Conservation (phyloP, 2,797 vertebrate genomes). For the Netta rufina region DNA sequence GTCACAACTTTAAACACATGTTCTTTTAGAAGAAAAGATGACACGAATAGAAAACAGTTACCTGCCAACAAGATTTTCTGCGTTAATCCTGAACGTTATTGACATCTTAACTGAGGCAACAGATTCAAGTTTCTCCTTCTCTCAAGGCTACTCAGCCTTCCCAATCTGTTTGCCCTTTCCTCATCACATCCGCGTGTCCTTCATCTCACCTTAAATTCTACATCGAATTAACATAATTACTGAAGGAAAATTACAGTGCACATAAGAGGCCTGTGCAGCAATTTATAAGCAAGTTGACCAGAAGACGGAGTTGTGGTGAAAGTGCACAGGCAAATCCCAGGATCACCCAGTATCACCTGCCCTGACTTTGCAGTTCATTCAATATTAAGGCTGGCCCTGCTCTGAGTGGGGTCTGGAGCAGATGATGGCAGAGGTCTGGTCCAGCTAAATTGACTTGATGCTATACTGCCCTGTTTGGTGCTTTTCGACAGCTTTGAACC, state of each 20-base stretch:
- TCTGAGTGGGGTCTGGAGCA: not conserved
- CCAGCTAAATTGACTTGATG: not conserved
- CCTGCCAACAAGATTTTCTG: not conserved
- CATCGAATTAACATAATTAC: not conserved
- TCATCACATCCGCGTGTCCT: not conserved
- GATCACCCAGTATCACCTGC: too few relatives aligned
- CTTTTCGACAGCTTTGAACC: not conserved
- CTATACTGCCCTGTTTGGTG: not conserved
- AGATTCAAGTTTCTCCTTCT: not conserved
- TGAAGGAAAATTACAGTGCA: not conserved
- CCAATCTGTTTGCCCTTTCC: not conserved
- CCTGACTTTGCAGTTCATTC: not conserved
- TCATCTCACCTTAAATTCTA: not conserved
- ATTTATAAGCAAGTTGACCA: not conserved
- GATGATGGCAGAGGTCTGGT: not conserved
- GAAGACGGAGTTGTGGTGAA: not conserved
- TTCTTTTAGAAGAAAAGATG: not conserved
- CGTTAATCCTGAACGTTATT: not conserved
- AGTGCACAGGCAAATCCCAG: accelerated
- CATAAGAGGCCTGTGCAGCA: not conserved
- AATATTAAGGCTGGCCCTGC: not conserved
- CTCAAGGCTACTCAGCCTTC: not conserved
- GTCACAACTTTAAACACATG: not conserved
- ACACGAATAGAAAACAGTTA: accelerated
- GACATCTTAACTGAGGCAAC: not conserved